These are phyloP conservation scores for Eclectus roratus DNA, from an alignment of 2,113 vertebrate species.

Conservation along the genomic window DNA sequence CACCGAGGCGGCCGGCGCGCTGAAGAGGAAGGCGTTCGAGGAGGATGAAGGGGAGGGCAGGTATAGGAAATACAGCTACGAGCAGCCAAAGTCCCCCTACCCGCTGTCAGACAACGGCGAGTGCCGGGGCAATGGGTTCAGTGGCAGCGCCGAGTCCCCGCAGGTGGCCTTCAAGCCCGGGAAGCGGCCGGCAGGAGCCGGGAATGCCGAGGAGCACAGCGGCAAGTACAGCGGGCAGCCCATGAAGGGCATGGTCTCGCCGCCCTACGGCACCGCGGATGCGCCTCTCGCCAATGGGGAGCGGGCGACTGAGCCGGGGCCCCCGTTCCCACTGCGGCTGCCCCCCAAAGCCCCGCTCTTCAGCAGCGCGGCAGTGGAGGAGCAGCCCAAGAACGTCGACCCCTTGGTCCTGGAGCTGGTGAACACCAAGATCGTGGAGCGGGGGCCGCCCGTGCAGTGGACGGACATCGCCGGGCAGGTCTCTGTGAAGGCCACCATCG, in stretches of 20 bases:
- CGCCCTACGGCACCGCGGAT: conserved; percentile 78
- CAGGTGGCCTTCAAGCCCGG: conserved; percentile 77
- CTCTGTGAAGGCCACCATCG: conserved; percentile 86
- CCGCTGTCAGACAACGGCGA: conserved; percentile 81
- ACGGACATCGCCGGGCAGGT: conserved; percentile 87
- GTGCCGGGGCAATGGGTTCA: conserved; percentile 84
- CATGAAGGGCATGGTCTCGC: conserved; percentile 82
- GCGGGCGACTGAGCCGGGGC: conserved; percentile 23
- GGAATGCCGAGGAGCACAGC: conserved; percentile 51
- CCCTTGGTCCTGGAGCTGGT: conserved; percentile 84
- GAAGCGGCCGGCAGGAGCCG: conserved; percentile 68
- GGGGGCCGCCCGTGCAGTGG: conserved; percentile 87
- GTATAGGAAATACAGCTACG: conserved; percentile 90
- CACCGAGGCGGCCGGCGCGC: conserved; percentile 74
- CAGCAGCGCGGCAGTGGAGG: conserved; percentile 64
- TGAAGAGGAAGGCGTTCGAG: conserved; percentile 93
- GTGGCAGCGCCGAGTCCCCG: conserved; percentile 63
- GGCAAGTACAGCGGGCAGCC: conserved; percentile 71
- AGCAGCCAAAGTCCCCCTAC: conserved; percentile 84
- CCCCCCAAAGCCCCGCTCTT: conserved; percentile 67
- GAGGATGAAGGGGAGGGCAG: conserved; percentile 81
- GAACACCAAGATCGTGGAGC: conserved; percentile 86
- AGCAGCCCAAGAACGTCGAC: conserved; percentile 82
- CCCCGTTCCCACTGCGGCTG: conserved; percentile 27
- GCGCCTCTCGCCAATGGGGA: conserved; percentile 75